These are phyloP conservation scores for Hydrocynus forskahlii DNA, from an alignment of 2,797 vertebrate genomes.

Conservation along the genomic window DNA sequence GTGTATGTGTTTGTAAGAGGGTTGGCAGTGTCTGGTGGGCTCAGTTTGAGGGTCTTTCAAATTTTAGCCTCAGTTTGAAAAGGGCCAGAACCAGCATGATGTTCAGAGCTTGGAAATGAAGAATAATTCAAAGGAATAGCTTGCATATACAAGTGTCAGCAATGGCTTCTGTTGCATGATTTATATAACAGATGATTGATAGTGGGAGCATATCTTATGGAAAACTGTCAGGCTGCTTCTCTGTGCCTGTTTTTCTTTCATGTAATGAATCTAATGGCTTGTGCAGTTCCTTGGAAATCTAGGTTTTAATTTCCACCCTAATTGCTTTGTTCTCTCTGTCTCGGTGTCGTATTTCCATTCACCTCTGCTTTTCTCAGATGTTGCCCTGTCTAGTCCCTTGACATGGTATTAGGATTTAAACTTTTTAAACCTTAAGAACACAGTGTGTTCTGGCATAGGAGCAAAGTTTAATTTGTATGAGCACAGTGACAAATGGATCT, in stretches of 20 bases:
- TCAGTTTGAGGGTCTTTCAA: neutral
- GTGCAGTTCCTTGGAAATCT: neutral
- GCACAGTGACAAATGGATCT: neutral
- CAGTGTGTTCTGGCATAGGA: neutral
- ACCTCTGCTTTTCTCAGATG: neutral
- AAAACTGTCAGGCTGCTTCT: neutral
- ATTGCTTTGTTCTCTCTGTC: neutral
- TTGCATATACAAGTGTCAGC: too few species aligned
- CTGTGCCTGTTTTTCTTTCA: neutral
- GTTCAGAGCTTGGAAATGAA: neutral
- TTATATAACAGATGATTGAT: neutral
- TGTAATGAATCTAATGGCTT: neutral
- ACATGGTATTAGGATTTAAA: neutral
- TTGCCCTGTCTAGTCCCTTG: neutral
- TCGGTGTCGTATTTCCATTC: neutral
- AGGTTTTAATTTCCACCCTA: neutral
- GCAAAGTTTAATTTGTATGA: neutral
- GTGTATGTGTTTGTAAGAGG: neutral
- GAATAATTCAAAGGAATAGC: too few species aligned
- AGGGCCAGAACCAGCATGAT: neutral
- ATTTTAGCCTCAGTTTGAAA: neutral
- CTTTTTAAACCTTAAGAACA: slow-evolving; percentile 5
- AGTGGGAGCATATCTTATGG: too few species aligned
- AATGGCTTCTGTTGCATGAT: neutral
- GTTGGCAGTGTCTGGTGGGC: neutral